Evolutionary conservation across 2,113 vertebrate genomes (phyloP).

Genomic region (Lichenostomus cassidix): DNA sequence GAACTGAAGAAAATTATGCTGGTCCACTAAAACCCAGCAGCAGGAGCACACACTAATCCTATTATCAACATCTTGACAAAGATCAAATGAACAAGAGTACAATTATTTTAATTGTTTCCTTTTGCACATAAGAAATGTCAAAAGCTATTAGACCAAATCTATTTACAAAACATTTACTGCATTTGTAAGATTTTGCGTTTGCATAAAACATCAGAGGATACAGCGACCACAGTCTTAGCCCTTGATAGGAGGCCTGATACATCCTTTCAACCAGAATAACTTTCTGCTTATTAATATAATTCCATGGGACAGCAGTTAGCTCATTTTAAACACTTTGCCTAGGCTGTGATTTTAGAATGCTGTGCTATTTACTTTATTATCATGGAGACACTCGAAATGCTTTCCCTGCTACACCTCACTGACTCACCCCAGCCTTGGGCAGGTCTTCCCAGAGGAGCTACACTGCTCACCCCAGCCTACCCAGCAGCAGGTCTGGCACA

Average conservation of each 20-base stretch:
- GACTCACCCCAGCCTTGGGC: not conserved
- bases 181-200: not conserved
- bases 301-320: not conserved
- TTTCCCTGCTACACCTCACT: rapidly evolving
- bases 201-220: not conserved
- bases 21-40: not conserved
- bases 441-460: not conserved
- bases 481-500: not conserved
- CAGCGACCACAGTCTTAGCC: not conserved
- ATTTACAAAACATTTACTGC: slow-evolving; percentile 48
- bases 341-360: not conserved
- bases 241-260: not conserved
- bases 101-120: slow-evolving; percentile 66
- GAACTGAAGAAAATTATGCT: not conserved
- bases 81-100: slow-evolving; percentile 28
- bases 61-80: slow-evolving; percentile 52
- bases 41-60: slow-evolving; percentile 28
- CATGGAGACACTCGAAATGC: not conserved
- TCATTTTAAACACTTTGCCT: not conserved
- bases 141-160: slow-evolving; percentile 26
- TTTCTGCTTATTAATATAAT: not conserved
- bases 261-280: not conserved
- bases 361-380: not conserved
- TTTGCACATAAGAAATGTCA: slow-evolving; percentile 5
- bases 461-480: not conserved